Percentiles rank a stretch among this genome's conserved stretches.
Conservation (phyloP, 2,113 vertebrate genomes). For the Tapirus terrestris region DNA sequence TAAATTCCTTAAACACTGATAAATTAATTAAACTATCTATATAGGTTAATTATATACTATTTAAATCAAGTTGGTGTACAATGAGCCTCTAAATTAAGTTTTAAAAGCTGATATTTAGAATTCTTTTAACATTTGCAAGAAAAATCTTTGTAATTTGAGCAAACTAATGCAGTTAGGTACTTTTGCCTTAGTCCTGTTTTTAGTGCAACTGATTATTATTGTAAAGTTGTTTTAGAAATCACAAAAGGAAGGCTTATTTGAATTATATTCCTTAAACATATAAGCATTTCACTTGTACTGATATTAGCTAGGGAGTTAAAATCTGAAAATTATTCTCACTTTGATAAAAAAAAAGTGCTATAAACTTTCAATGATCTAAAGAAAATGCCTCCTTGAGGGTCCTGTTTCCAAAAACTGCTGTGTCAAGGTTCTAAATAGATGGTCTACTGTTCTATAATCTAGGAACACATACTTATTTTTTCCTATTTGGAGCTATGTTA, state of each 20-base stretch:
- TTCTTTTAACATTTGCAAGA: neutral
- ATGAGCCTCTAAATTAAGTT: neutral
- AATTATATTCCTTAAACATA: slow-evolving; percentile 20
- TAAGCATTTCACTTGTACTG: neutral
- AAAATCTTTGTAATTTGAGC: slow-evolving; percentile 32
- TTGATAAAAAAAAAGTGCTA: neutral
- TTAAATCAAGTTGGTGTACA: neutral
- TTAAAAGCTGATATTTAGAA: slow-evolving; percentile 9
- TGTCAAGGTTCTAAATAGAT: neutral
- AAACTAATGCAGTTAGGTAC: neutral
- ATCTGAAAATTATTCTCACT: neutral
- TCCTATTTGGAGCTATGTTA: neutral
- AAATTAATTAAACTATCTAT: slow-evolving; percentile 51
- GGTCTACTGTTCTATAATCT: neutral
- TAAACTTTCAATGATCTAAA: neutral
- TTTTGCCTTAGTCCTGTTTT: slow-evolving; percentile 1
- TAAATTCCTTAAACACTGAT: slow-evolving; percentile 7
- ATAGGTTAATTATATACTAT: slow-evolving; percentile 43
- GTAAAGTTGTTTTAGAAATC: slow-evolving; percentile 15
- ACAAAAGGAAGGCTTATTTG: neutral
- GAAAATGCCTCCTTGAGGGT: neutral
- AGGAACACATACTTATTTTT: neutral
- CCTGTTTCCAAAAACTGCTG: neutral
- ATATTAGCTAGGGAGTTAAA: neutral
- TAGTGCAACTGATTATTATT: slow-evolving; percentile 21